Evolutionary conservation across 2,888 invertebrate species (phyloP).

Genomic region (Euclidia mi): DNA sequence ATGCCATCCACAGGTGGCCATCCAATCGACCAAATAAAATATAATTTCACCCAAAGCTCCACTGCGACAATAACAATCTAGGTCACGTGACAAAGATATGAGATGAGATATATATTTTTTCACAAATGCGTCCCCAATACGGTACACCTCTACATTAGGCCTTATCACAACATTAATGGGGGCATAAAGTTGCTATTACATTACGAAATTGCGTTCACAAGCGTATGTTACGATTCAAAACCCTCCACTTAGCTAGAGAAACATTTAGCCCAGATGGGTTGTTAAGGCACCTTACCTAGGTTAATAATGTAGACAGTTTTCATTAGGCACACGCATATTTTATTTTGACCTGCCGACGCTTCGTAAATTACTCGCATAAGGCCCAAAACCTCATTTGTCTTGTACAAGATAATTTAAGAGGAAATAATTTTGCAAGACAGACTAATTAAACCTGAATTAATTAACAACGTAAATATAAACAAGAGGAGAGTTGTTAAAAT

Average conservation of each 20-base stretch:
- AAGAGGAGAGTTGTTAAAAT: slow-evolving; percentile 64
- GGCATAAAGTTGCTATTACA: slow-evolving; percentile 52
- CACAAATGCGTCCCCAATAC: slow-evolving; percentile 28
- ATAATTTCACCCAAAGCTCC: slow-evolving; percentile 46
- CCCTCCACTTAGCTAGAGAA: slow-evolving; percentile 42
- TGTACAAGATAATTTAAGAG: slow-evolving; percentile 72
- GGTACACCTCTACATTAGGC: slow-evolving; percentile 41
- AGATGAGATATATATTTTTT: slow-evolving; percentile 45
- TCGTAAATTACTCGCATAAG: slow-evolving; percentile 66
- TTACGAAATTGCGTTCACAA: slow-evolving; percentile 43
- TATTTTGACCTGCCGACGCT: slow-evolving; percentile 57
- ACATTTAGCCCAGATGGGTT: slow-evolving; percentile 53
- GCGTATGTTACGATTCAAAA: slow-evolving; percentile 55
- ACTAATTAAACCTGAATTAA: slow-evolving; percentile 78
- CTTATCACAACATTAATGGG: slow-evolving; percentile 56
- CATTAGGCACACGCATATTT: slow-evolving; percentile 74
- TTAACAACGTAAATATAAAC: slow-evolving; percentile 76
- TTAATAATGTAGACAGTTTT: slow-evolving; percentile 71
- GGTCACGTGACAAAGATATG: slow-evolving; percentile 40
- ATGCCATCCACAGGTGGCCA: slow-evolving; percentile 22
- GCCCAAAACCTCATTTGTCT: slow-evolving; percentile 50
- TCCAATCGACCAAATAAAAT: slow-evolving; percentile 50
- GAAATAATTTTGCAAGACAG: slow-evolving; percentile 73
- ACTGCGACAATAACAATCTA: slow-evolving; percentile 38
- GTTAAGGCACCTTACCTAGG: slow-evolving; percentile 52